Evolutionary conservation across 2,888 invertebrate genomes (phyloP).

Genomic region (Pantelozetes paolii): DNA sequence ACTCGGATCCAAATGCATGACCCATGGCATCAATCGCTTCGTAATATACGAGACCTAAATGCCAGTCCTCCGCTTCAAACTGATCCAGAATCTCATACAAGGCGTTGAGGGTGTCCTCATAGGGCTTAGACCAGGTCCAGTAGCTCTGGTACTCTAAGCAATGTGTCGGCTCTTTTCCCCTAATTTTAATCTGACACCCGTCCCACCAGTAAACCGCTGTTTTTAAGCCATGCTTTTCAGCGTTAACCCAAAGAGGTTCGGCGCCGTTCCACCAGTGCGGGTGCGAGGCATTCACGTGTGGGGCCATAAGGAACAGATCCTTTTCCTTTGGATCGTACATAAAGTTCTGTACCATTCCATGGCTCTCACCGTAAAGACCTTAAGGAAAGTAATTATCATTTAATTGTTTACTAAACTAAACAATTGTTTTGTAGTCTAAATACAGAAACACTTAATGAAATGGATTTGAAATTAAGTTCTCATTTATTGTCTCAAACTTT

Average conservation of each 20-base stretch:
- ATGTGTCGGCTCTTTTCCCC: conserved; percentile 35
- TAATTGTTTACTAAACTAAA: background rate
- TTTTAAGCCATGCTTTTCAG: conserved; percentile 46
- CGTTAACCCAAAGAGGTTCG: conserved; percentile 48
- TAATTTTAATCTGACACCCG: conserved; percentile 47
- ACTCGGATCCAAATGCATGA: conserved; percentile 38
- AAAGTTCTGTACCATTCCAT: conserved; percentile 53
- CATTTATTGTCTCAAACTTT: too few species aligned
- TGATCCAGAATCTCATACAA: conserved; percentile 34
- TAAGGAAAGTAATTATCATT: background rate
- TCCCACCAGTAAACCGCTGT: conserved; percentile 49
- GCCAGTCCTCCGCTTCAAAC: conserved; percentile 43
- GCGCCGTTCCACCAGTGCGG: conserved; percentile 48
- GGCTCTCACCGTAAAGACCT: conserved; percentile 51
- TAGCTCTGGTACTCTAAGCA: conserved; percentile 40
- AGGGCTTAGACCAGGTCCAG: conserved; percentile 39
- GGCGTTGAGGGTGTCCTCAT: conserved; percentile 39
- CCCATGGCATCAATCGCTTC: conserved; percentile 43
- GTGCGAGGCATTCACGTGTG: conserved; percentile 46
- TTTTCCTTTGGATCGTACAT: conserved; percentile 51
- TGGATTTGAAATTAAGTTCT: background rate
- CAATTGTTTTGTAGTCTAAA: background rate
- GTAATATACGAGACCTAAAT: conserved; percentile 47
- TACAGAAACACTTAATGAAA: conserved; percentile 1
- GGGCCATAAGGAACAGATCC: conserved; percentile 47